These are phyloP conservation scores for Puffinus mauretanicus DNA, from an alignment of 2,113 vertebrate genomes.

Conservation along the genomic window DNA sequence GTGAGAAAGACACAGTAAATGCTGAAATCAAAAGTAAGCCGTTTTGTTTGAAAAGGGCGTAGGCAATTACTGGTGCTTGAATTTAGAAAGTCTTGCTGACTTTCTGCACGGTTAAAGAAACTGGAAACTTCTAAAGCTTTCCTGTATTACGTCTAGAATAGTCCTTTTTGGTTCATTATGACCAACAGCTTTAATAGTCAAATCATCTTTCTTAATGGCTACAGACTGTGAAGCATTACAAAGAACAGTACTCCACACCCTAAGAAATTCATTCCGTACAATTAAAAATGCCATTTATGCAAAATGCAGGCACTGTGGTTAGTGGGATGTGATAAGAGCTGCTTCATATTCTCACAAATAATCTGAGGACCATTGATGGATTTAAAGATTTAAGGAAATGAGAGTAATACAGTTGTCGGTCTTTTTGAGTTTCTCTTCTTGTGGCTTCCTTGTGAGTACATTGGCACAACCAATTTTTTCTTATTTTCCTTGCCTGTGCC, in stretches of 20 bases:
- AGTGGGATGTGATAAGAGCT: not conserved
- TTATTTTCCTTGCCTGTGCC: not conserved
- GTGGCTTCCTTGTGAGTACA: not conserved
- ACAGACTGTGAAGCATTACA: not conserved
- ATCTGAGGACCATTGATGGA: not conserved
- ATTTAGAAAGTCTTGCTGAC: constrained; percentile 5
- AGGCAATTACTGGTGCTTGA: not conserved
- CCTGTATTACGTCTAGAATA: not conserved
- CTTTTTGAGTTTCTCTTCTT: not conserved
- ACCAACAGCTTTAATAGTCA: not conserved
- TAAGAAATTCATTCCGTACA: not conserved
- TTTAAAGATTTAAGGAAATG: not conserved
- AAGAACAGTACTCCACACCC: not conserved
- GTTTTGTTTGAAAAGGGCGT: constrained; percentile 9
- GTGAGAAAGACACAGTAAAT: not conserved
- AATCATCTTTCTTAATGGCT: not conserved
- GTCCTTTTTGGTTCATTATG: not conserved
- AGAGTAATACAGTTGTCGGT: not conserved
- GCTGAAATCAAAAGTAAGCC: not conserved
- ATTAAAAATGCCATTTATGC: not conserved
- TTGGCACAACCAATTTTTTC: not conserved
- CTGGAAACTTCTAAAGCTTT: not conserved
- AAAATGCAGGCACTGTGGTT: not conserved
- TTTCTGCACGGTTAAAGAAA: not conserved
- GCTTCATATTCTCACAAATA: not conserved